Percentiles rank a stretch among this genome's conserved stretches.
Evolutionary conservation across 2,888 invertebrate species (phyloP).

Genomic region (Antitype chi): DNA sequence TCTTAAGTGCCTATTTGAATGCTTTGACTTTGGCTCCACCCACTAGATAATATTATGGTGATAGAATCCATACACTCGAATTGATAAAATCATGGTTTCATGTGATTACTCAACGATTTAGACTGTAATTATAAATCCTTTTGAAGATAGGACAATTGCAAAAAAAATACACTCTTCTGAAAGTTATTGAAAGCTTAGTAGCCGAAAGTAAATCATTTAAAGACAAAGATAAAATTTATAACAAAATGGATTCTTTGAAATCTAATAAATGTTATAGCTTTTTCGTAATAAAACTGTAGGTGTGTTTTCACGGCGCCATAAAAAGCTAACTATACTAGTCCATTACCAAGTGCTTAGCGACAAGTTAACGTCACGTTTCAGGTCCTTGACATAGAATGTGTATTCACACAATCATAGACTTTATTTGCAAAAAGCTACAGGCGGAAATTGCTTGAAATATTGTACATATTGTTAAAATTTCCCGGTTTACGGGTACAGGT

Average conservation of each 20-base stretch:
- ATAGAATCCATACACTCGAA: neutral
- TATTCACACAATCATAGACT: slow-evolving; percentile 25
- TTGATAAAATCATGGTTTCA: neutral
- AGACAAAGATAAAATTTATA: slow-evolving; percentile 16
- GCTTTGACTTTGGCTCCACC: too few relatives aligned
- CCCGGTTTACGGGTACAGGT: slow-evolving; percentile 3
- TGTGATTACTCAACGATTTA: too few relatives aligned
- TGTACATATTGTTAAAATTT: slow-evolving; percentile 30
- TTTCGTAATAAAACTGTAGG: slow-evolving; percentile 45
- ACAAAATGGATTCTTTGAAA: slow-evolving; percentile 47
- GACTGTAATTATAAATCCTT: neutral
- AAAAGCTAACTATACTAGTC: slow-evolving; percentile 53
- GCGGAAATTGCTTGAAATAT: slow-evolving; percentile 29
- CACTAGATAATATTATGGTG: neutral
- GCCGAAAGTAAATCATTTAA: slow-evolving; percentile 8
- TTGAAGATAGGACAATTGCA: slow-evolving; percentile 1
- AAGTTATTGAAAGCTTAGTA: neutral
- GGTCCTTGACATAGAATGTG: slow-evolving; percentile 56
- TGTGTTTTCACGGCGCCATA: slow-evolving; percentile 47
- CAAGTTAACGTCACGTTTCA: slow-evolving; percentile 29
- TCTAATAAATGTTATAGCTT: slow-evolving; percentile 31
- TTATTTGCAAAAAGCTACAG: neutral
- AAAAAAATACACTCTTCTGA: neutral
- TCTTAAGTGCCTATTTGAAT: too few relatives aligned
- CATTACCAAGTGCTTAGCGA: slow-evolving; percentile 57